Percentiles rank a stretch among this genome's conserved stretches.
Conservation (phyloP, 2,888 invertebrate species). For the Drosophila antonietae region DNA sequence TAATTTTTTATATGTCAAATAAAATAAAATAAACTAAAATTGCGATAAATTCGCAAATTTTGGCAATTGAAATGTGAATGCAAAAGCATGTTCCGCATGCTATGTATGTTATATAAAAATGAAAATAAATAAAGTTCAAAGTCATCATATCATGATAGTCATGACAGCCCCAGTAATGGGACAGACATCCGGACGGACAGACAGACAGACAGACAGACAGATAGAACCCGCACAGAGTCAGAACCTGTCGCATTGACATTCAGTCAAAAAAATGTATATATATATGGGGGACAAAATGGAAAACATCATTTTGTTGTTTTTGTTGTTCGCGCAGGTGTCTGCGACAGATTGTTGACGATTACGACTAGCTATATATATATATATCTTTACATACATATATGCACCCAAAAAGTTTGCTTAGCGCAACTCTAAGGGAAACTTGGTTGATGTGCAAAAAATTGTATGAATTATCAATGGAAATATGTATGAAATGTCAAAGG, state of each 20-base stretch:
- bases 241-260: conserved; percentile 52
- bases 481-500: accelerated
- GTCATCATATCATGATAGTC: conserved; percentile 27
- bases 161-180: conserved; percentile 15
- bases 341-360: conserved; percentile 45
- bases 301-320: conserved; percentile 14
- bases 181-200: conserved; percentile 5
- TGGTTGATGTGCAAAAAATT: neutral
- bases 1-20: neutral
- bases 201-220: neutral
- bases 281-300: conserved; percentile 1
- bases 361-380: neutral
- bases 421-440: neutral
- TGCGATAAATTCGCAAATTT: conserved; percentile 7
- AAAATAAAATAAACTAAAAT: neutral
- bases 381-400: too few species aligned
- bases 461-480: neutral
- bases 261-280: conserved; percentile 44
- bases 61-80: conserved; percentile 11
- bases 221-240: conserved; percentile 18
- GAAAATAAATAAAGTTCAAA: conserved; percentile 24
- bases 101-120: too few species aligned
- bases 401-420: neutral
- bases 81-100: conserved; percentile 14
- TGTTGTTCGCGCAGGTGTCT: conserved; percentile 50